These are phyloP conservation scores for Emberiza fucata DNA, from an alignment of 2,113 vertebrate species.

Conservation along the genomic window DNA sequence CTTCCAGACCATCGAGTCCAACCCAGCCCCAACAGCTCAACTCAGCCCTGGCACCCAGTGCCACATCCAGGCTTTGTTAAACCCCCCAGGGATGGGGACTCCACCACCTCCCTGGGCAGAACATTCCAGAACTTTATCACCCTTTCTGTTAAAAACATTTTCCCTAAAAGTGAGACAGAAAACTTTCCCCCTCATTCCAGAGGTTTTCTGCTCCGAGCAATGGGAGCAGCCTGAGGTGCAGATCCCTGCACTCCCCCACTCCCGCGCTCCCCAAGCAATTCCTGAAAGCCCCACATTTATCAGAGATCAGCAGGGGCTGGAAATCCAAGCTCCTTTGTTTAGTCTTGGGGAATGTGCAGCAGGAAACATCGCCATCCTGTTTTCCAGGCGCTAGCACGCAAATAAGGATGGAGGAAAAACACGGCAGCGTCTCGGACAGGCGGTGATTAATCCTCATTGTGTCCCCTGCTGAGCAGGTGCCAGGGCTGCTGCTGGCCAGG, in stretches of 20 bases:
- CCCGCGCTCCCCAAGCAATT: background rate
- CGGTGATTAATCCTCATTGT: constrained; percentile 51
- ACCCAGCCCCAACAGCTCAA: background rate
- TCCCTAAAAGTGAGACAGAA: background rate
- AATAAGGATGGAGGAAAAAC: constrained; percentile 55
- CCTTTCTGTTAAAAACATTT: background rate
- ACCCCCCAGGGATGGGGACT: background rate
- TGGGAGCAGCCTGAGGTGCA: background rate
- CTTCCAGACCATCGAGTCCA: background rate
- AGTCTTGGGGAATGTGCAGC: constrained; percentile 41
- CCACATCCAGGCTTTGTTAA: background rate
- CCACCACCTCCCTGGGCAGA: background rate
- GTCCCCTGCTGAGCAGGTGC: background rate
- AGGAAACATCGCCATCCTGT: constrained; percentile 67
- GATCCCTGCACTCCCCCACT: background rate
- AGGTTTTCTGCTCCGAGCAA: background rate
- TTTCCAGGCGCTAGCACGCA: constrained; percentile 49
- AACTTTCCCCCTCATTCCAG: background rate
- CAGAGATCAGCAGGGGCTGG: background rate
- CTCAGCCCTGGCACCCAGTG: background rate
- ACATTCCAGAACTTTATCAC: background rate
- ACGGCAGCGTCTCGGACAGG: background rate
- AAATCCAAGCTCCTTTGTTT: constrained; percentile 62
- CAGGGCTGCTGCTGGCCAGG: background rate
- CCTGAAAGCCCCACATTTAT: constrained; percentile 11